Evolutionary conservation across 2,797 vertebrate species (phyloP).

Genomic region (Cottoperca gobio): DNA sequence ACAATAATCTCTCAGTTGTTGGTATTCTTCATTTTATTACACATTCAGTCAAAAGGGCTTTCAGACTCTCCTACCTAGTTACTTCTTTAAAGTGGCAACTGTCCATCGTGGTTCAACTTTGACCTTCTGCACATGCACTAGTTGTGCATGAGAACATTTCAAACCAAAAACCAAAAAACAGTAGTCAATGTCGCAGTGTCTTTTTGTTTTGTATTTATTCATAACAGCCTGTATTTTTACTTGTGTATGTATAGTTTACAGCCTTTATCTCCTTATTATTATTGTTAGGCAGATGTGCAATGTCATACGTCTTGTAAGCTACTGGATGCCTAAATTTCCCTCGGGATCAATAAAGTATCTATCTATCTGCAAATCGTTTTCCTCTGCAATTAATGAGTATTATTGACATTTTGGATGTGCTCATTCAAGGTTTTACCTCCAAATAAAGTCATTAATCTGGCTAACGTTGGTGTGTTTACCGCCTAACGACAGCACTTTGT

Average conservation of each 20-base stretch:
- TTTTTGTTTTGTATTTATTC: too few relatives aligned
- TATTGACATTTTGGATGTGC: neutral
- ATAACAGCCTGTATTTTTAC: too few relatives aligned
- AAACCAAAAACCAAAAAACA: too few relatives aligned
- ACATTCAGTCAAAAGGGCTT: neutral
- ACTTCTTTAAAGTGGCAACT: neutral
- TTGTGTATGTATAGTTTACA: too few relatives aligned
- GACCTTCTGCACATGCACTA: neutral
- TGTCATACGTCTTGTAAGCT: too few relatives aligned
- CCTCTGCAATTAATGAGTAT: neutral
- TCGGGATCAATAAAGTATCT: too few relatives aligned
- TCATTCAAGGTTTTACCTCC: neutral
- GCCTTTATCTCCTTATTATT: too few relatives aligned
- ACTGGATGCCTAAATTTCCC: too few relatives aligned
- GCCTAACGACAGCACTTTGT: neutral
- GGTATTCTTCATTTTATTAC: neutral
- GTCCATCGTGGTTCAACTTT: neutral
- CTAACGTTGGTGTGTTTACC: neutral
- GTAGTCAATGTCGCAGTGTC: too few relatives aligned
- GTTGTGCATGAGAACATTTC: too few relatives aligned
- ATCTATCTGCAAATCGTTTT: neutral
- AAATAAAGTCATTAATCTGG: neutral
- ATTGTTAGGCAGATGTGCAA: too few relatives aligned
- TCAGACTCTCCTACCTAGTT: neutral
- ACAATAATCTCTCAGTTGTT: neutral